phyloP scores from a whole-genome alignment of 2,113 vertebrate genomes.

The Siniperca knerii region DNA sequence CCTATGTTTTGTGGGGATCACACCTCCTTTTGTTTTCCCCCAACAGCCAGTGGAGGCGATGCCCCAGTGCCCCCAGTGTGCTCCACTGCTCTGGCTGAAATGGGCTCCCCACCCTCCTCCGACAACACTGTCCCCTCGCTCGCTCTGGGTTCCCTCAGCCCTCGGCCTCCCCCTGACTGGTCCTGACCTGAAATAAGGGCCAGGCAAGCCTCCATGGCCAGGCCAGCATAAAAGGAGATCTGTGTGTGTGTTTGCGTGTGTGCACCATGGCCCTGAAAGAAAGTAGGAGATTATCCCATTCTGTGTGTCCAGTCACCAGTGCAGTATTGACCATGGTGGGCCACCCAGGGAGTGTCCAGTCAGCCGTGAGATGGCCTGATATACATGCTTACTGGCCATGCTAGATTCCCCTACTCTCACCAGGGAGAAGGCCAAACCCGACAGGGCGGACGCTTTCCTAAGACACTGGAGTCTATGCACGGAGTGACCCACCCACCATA shows the following conservation, averaged over 20 bases:
- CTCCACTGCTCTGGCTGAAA: constrained; percentile 80
- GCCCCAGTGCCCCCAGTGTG: constrained; percentile 80
- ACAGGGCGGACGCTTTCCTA: constrained; percentile 64
- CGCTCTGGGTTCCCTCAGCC: constrained; percentile 36
- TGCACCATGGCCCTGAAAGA: constrained; percentile 74
- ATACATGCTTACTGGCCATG: constrained; percentile 86
- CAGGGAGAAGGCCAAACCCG: constrained; percentile 71
- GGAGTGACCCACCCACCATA: constrained; percentile 54
- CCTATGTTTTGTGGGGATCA: constrained; percentile 70
- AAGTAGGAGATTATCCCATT: constrained; percentile 86
- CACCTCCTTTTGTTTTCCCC: constrained; percentile 78
- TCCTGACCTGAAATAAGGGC: constrained; percentile 81
- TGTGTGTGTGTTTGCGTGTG: constrained; percentile 47
- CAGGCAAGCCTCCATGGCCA: constrained; percentile 60
- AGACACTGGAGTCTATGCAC: constrained; percentile 65
- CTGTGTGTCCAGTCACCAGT: constrained; percentile 82
- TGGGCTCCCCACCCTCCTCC: constrained; percentile 49
- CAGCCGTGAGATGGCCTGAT: constrained; percentile 87
- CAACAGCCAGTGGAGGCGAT: constrained; percentile 71
- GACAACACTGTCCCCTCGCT: constrained; percentile 50
- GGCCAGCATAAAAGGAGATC: constrained; percentile 51
- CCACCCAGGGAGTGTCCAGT: constrained; percentile 86
- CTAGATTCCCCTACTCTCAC: constrained; percentile 83
- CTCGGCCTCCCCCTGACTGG: constrained; percentile 53
- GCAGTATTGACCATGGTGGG: constrained; percentile 81